Percentiles rank a stretch among this genome's conserved stretches.
Conservation (phyloP, 2,797 vertebrate genomes). For the Lateolabrax maculatus region DNA sequence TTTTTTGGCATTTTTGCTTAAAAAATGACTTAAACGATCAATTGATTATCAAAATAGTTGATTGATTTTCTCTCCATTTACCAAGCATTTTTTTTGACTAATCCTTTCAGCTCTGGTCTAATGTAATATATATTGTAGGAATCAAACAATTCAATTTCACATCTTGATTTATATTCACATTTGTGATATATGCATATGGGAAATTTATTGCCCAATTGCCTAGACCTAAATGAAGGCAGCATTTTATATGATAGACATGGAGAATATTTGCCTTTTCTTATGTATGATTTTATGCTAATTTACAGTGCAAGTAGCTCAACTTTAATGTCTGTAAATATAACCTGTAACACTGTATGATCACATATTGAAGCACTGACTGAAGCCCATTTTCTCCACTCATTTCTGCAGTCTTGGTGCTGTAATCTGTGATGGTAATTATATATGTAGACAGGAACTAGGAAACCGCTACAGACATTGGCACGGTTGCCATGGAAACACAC, state of each 20-base stretch:
- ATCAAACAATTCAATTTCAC: neutral
- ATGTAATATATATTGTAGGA: neutral
- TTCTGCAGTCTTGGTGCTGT: constrained; percentile 54
- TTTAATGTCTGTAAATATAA: constrained; percentile 11
- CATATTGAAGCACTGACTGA: constrained; percentile 3
- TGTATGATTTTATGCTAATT: neutral
- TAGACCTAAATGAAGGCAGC: neutral
- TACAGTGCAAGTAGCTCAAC: neutral
- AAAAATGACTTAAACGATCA: no score
- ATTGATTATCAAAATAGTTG: neutral
- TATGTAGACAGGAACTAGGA: constrained; percentile 78
- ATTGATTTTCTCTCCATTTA: neutral
- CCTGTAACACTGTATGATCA: neutral
- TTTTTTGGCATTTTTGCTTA: no score
- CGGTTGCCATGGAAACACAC: constrained; percentile 86
- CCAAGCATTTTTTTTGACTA: neutral
- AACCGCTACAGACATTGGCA: constrained; percentile 78
- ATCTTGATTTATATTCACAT: neutral
- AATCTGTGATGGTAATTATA: constrained; percentile 74
- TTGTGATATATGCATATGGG: neutral
- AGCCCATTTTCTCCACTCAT: constrained; percentile 34
- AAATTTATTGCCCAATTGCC: neutral
- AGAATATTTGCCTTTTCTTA: neutral
- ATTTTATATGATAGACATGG: neutral
- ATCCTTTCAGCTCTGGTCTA: neutral